phyloP scores from a whole-genome alignment of 2,797 vertebrate genomes.

The Tragelaphus oryx region DNA sequence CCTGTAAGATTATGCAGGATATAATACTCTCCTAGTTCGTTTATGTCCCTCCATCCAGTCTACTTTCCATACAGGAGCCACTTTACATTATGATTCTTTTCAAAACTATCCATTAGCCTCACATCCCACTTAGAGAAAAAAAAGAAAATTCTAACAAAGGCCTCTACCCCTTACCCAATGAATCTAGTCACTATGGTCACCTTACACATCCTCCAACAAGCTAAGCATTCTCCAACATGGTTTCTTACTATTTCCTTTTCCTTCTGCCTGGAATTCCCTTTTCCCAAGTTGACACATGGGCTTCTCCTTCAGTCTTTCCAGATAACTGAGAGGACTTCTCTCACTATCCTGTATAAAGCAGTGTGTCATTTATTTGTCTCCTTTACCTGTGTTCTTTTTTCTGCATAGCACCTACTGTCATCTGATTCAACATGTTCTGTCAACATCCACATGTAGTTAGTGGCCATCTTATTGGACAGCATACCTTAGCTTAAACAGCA shows the following conservation, averaged over 20 bases:
- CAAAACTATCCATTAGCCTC: neutral
- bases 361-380: neutral
- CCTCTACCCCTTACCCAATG: neutral
- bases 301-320: neutral
- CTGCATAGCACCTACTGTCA: neutral
- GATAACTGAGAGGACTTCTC: neutral
- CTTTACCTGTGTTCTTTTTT: neutral
- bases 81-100: neutral
- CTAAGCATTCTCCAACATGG: neutral
- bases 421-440: neutral
- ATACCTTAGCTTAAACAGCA: neutral
- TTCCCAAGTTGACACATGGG: neutral
- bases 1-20: neutral
- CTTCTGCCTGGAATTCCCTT: neutral
- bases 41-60: neutral
- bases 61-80: neutral
- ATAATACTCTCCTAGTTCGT: neutral
- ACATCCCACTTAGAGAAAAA: neutral
- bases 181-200: neutral
- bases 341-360: neutral
- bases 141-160: neutral
- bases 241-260: neutral
- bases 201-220: neutral
- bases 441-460: neutral
- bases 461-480: neutral